These are phyloP conservation scores for Bradypus variegatus DNA, from an alignment of 2,797 vertebrate species.

Conservation along the genomic window DNA sequence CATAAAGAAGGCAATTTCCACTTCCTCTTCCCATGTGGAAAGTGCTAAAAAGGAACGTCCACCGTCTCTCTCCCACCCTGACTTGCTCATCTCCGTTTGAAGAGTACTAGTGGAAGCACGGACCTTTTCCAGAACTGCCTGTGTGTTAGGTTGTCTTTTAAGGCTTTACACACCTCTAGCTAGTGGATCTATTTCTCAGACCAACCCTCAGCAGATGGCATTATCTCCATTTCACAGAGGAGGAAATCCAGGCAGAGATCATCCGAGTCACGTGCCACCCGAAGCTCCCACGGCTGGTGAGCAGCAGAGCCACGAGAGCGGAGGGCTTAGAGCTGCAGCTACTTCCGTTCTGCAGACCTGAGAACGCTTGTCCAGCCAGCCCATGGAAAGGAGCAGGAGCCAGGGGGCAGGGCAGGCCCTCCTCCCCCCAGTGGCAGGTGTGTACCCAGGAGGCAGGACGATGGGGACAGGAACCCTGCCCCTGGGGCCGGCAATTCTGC, in stretches of 20 bases:
- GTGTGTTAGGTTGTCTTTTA: background rate
- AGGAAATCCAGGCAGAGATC: background rate
- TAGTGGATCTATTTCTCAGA: background rate
- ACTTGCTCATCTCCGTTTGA: background rate
- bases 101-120: background rate
- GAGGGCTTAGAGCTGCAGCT: background rate
- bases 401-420: too few species aligned
- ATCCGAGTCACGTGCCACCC: background rate
- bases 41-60: background rate
- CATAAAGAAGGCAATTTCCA: background rate
- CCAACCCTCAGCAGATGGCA: background rate
- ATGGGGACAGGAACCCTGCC: background rate
- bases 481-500: background rate
- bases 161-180: background rate
- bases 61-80: background rate
- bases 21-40: background rate
- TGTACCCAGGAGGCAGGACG: background rate
- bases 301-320: background rate
- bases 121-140: background rate
- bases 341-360: background rate
- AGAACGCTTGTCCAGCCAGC: background rate
- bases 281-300: too few species aligned
- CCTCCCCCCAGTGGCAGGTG: too few species aligned
- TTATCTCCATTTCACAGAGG: too few species aligned
- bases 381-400: too few species aligned